Percentiles rank a stretch among this genome's conserved stretches.
These are phyloP conservation scores for Ascidia mentula DNA, from an alignment of 23 tunicate species.

Conservation along the genomic window DNA sequence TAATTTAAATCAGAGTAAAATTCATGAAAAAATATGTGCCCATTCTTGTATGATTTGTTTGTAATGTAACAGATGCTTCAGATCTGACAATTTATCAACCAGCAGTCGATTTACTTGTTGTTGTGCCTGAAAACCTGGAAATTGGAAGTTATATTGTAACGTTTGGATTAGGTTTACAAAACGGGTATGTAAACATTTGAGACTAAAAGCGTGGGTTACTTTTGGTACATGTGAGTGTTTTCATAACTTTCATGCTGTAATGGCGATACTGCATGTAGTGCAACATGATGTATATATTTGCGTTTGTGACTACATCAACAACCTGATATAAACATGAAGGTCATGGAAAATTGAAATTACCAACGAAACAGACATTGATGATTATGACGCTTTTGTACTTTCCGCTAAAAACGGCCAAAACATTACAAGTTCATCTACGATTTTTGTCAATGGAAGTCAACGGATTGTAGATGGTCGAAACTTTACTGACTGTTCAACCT, in stretches of 20 bases:
- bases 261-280: too few relatives aligned
- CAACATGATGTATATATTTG: too few relatives aligned
- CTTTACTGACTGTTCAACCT: slow-evolving; percentile 21
- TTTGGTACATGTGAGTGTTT: too few relatives aligned
- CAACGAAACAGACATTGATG: neutral
- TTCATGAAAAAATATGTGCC: neutral
- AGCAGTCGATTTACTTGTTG: slow-evolving; percentile 6
- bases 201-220: too few relatives aligned
- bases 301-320: too few relatives aligned
- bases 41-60: neutral
- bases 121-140: slow-evolving; percentile 24
- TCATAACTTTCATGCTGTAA: too few relatives aligned
- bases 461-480: neutral
- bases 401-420: neutral
- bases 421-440: neutral
- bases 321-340: neutral
- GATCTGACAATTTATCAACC: neutral
- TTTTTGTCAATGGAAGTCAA: neutral
- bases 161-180: neutral
- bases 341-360: neutral
- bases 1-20: neutral
- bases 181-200: neutral
- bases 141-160: slow-evolving; percentile 12
- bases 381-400: neutral
- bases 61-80: neutral